Base-by-base conservation (phyloP, 2,113 vertebrate species). In the Tragelaphus imberbis region DNA sequence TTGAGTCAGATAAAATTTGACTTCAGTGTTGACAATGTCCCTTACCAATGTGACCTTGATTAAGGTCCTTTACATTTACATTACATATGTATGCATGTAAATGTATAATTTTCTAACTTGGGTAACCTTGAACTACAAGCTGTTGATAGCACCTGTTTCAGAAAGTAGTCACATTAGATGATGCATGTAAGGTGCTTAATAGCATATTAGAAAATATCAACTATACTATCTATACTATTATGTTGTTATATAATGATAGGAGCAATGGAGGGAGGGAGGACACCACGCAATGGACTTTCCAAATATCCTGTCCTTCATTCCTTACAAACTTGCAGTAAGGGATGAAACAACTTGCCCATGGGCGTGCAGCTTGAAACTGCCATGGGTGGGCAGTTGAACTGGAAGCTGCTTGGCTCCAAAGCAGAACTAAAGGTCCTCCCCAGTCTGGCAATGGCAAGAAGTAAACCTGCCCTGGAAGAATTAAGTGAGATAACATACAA, bases 251-350 rank as follows among this genome's bases (percentile, higher is more conserved):
- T 7, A 49, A 61, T 6, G 19, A n/a, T 47, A 75, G 61, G 59
- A 87, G 3, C 40, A 28, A 5, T 36, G 33, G 12, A 1, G 1
- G 11, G 40, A 1, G 44, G 10, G 15, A 11, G 17, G 5, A 40
- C 13, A 27, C 19, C 5, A 13, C 33, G 2, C 49, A 27, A 6
- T 4, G 23, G 16, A 44, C 55, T 21, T 91, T 77, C 16, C 44
- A 92, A 89, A 15, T 25, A 30, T 21, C 33, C 28, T 2, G 3
- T 25, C 27, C 15, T 93, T 80, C 53, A 7, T 12, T n/a, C 4
- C 53, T 65, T n/a, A 12, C 13, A 28, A 91, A 85, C 40, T 33
- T 14, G 49, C 5, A 40, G 21, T 6, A 13, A 82, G 14, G 47
- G 30, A 25, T 4, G 3, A 44, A 55, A 40, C 25, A 15, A 23